Base-by-base conservation (phyloP, 2,113 vertebrate genomes). In the Helogale parvula region DNA sequence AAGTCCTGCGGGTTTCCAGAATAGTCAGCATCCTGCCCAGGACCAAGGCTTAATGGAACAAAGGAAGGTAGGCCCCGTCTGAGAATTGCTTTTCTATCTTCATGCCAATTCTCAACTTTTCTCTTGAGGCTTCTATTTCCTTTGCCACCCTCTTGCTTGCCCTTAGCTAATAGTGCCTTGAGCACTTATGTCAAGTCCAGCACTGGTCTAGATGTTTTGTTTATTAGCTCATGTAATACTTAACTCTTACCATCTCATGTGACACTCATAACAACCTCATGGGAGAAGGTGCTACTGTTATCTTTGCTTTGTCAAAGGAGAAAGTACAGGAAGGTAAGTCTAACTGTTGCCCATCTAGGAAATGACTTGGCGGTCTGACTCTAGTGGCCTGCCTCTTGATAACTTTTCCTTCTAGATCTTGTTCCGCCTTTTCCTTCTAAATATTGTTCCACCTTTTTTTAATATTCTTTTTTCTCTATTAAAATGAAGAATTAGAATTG, bases 1-100 rank as follows among this genome's bases (percentile, higher is more conserved):
- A 77, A 90, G 23, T 54, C 94, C 91, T 80, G 0, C 0, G 47
- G 92, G 47, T 66, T 63, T 88, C 72, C 50, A 69, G 86, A 97
- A 63, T 33, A 90, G 60, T 94, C 60, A 65, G 71, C 68, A 41
- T 82, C 72, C 79, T 92, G 72, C 96, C 50, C 82, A 65, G 63
- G 54, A 69, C 35, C 5, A 68, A 93, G 68, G 60, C 74, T 94
- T 95, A 90, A 94, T 68, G 76, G 72, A 38, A 69, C 7, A 1
- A 86, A 86, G 47, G 35, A 38, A 96, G 41, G 57, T 71, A 88
- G 69, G 13, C 87, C 72, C 54, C 21, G 21, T 87, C 29, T 50
- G 74, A 96, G 35, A 60, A 90, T 4, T 81, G 69, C 41, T 87
- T 90, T 92, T 88, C 69, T 96, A 9, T 94, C 41, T 92, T 93